Percentiles rank a stretch among this genome's conserved stretches.
These are phyloP conservation scores for Gastrophryne carolinensis DNA, from an alignment of 2,797 vertebrate species.

Conservation along the genomic window DNA sequence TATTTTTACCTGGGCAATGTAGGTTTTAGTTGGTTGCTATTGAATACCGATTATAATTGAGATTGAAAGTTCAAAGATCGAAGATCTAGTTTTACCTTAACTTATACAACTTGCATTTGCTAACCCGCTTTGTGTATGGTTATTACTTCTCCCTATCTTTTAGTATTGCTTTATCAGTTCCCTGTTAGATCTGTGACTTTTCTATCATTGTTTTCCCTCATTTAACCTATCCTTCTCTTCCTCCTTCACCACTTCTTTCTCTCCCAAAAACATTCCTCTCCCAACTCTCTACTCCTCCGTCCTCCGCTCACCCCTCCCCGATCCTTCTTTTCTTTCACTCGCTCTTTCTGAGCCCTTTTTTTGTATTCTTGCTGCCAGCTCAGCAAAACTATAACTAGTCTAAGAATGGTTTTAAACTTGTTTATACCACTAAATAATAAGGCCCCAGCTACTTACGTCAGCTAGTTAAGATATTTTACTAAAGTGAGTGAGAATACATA, in stretches of 20 bases:
- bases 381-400: constrained; percentile 18
- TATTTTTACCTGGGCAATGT: too few relatives aligned
- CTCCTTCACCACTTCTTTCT: neutral
- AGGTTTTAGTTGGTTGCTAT: too few relatives aligned
- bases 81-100: too few relatives aligned
- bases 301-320: constrained; percentile 1
- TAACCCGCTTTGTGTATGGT: too few relatives aligned
- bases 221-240: neutral
- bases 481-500: neutral
- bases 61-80: too few relatives aligned
- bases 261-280: neutral
- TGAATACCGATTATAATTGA: too few relatives aligned
- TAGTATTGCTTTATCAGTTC: too few relatives aligned
- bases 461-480: neutral
- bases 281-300: neutral
- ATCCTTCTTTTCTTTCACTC: constrained; percentile 9
- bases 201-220: neutral
- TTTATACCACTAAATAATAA: neutral
- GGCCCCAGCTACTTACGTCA: constrained; percentile 5
- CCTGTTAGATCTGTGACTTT: too few relatives aligned
- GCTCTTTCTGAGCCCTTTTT: neutral
- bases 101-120: too few relatives aligned
- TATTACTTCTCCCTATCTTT: too few relatives aligned
- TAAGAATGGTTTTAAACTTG: neutral
- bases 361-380: constrained; percentile 8